Percentiles rank a stretch among this genome's conserved stretches.
phyloP scores from a whole-genome alignment of 2,888 invertebrate genomes.

The Drosophila mimica region DNA sequence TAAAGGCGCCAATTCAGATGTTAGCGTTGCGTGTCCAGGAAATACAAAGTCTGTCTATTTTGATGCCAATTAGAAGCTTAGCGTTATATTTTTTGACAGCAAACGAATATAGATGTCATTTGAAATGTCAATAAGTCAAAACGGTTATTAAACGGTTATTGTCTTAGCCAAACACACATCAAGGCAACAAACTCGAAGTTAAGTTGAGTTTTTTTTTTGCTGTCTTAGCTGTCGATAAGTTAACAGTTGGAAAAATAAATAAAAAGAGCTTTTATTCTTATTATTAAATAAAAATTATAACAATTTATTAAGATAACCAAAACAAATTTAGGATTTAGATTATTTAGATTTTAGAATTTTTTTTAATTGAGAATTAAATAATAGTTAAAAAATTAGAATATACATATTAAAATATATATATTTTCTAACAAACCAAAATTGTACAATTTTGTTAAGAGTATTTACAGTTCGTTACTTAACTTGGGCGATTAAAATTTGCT shows the following conservation, averaged over 20 bases:
- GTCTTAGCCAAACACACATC: background rate
- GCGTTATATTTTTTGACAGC: background rate
- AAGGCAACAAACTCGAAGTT: background rate
- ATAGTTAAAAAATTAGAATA: background rate
- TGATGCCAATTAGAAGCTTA: slow-evolving; percentile 1
- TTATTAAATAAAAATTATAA: background rate
- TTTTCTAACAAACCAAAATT: slow-evolving; percentile 1
- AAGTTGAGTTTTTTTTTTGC: background rate
- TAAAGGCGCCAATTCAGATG: background rate
- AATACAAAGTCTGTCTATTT: slow-evolving; percentile 12
- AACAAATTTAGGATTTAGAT: background rate
- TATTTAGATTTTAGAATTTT: too few relatives aligned
- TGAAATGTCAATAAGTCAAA: slow-evolving; percentile 7
- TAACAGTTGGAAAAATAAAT: background rate
- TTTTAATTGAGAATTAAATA: too few relatives aligned
- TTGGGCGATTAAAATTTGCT: slow-evolving; percentile 9
- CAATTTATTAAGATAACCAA: background rate
- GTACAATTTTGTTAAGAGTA: background rate
- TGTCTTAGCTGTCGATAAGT: background rate
- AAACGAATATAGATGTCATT: slow-evolving; percentile 2
- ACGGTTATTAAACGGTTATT: background rate
- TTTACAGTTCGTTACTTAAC: slow-evolving; percentile 1
- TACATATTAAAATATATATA: background rate
- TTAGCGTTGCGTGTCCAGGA: slow-evolving; percentile 1
- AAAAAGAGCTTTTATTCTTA: too few relatives aligned